phyloP scores from a whole-genome alignment of 2,888 invertebrate species.

The Eretmocerus hayati region DNA sequence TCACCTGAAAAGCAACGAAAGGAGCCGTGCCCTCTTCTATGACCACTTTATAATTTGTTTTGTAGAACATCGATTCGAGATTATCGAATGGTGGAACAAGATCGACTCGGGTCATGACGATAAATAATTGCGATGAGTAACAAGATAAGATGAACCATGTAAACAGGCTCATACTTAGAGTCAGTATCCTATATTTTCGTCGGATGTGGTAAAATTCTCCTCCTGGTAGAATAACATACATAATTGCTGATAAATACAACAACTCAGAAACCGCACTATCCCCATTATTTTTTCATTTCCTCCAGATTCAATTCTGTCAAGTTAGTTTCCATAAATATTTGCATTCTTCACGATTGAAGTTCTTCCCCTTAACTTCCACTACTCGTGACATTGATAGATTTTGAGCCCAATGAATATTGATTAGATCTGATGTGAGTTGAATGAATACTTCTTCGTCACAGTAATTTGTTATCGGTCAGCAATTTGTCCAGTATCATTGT shows the following conservation, averaged over 20 bases:
- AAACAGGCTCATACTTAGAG: constrained; percentile 22
- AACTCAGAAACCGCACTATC: too few species aligned
- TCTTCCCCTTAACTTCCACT: too few species aligned
- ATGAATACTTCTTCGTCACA: too few species aligned
- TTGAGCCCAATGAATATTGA: too few species aligned
- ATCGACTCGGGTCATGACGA: constrained; percentile 21
- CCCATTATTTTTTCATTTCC: too few species aligned
- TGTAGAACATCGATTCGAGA: constrained; percentile 20
- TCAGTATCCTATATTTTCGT: constrained; percentile 5
- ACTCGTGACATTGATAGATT: too few species aligned
- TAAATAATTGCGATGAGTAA: constrained; percentile 26
- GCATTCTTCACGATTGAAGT: too few species aligned
- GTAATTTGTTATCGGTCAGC: too few species aligned
- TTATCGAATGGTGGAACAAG: constrained; percentile 25
- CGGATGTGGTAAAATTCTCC: constrained; percentile 6
- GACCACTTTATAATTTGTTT: constrained; percentile 25
- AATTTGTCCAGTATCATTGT: too few species aligned
- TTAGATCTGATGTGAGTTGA: too few species aligned
- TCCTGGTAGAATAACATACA: neutral
- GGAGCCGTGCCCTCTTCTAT: constrained; percentile 16
- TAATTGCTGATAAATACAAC: neutral
- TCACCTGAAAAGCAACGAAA: constrained; percentile 20
- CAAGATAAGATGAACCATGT: constrained; percentile 22
- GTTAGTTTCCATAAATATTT: too few species aligned
- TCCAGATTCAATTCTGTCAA: too few species aligned